A percentile compares a stretch with the other conserved stretches of the same genome.
Conservation (phyloP, 2,888 invertebrate genomes). For the Rhamphomyia laevipes region DNA sequence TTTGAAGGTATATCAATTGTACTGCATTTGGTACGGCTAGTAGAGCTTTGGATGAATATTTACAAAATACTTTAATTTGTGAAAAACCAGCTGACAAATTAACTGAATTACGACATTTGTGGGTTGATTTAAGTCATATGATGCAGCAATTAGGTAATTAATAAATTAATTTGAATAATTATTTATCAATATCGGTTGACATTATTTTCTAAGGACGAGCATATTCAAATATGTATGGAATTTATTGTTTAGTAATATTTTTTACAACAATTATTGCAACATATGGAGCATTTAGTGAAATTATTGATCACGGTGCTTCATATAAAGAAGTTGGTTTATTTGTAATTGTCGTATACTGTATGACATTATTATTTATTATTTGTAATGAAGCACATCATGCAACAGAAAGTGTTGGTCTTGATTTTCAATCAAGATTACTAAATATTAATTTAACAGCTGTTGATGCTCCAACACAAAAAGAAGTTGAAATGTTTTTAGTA, state of each 20-base stretch:
- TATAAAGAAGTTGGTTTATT: slow-evolving; percentile 61
- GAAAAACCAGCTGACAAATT: slow-evolving; percentile 52
- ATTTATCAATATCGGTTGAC: too few species aligned
- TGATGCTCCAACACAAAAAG: slow-evolving; percentile 52
- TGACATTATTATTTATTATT: slow-evolving; percentile 56
- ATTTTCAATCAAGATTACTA: slow-evolving; percentile 51
- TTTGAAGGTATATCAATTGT: slow-evolving; percentile 48
- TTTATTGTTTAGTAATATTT: slow-evolving; percentile 60
- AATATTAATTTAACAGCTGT: slow-evolving; percentile 55
- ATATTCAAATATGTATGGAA: slow-evolving; percentile 65
- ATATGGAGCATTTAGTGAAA: slow-evolving; percentile 59
- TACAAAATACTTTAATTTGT: slow-evolving; percentile 50
- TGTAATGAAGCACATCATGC: slow-evolving; percentile 64
- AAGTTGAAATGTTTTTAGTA: slow-evolving; percentile 61
- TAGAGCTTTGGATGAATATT: slow-evolving; percentile 48
- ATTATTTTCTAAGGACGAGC: slow-evolving; percentile 37
- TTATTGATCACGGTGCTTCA: slow-evolving; percentile 57
- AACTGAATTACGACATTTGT: slow-evolving; percentile 54
- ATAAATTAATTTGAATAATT: neutral
- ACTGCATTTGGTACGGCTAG: slow-evolving; percentile 54
- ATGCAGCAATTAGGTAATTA: slow-evolving; percentile 56
- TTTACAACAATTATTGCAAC: slow-evolving; percentile 62
- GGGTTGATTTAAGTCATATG: slow-evolving; percentile 65
- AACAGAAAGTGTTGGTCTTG: slow-evolving; percentile 48
- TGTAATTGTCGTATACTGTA: slow-evolving; percentile 58